Percentiles rank a stretch among this genome's conserved stretches.
Conservation (phyloP, 1,140 invertebrate genomes). For the Ylistrum balloti region DNA sequence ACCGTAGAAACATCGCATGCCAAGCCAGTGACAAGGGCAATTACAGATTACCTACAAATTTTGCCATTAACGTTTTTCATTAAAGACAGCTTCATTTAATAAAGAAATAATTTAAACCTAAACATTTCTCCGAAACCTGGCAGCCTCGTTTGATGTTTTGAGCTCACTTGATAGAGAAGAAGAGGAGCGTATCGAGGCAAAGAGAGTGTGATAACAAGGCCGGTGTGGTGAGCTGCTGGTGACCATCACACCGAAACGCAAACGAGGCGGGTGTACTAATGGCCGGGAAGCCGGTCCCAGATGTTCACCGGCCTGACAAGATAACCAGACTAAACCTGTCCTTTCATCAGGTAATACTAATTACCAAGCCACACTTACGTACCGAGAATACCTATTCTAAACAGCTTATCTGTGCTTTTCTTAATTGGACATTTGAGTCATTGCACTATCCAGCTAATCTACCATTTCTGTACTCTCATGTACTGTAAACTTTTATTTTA, state of each 20-base stretch:
- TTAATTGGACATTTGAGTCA: conserved; percentile 33
- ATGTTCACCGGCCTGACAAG: background rate
- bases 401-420: conserved; percentile 31
- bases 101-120: conserved; percentile 30
- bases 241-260: background rate
- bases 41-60: background rate
- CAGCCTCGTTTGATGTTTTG: background rate
- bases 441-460: background rate
- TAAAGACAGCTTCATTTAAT: conserved; percentile 5
- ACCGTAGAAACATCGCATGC: background rate
- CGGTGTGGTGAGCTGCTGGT: background rate
- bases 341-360: conserved; percentile 20
- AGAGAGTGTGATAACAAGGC: background rate
- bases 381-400: conserved; percentile 39
- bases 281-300: conserved; percentile 3
- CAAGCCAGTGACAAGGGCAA: background rate
- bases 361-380: conserved; percentile 15
- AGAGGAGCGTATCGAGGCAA: conserved; percentile 22
- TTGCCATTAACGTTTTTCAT: background rate
- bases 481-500: background rate
- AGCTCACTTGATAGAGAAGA: background rate
- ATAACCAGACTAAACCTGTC: conserved; percentile 4
- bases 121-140: conserved; percentile 7
- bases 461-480: background rate
- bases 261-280: background rate